These are phyloP conservation scores for Lethocerus indicus DNA, from an alignment of 1,140 invertebrate species.

Conservation along the genomic window DNA sequence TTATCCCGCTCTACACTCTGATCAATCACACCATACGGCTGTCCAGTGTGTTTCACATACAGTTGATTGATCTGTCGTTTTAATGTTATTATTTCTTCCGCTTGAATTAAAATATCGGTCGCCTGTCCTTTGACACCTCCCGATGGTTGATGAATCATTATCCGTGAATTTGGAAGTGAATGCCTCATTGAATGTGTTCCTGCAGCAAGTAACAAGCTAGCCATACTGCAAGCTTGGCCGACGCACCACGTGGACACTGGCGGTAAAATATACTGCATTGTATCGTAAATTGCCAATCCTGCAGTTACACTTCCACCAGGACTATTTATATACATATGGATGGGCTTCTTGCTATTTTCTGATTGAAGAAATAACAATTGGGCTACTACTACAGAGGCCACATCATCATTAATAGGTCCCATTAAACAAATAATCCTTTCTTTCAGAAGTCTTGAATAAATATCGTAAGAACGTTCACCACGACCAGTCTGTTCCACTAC, in stretches of 20 bases:
- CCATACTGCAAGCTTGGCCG: slow-evolving; percentile 96
- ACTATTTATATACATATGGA: slow-evolving; percentile 94
- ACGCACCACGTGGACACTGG: slow-evolving; percentile 98
- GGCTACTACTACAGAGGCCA: slow-evolving; percentile 85
- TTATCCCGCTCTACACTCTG: slow-evolving; percentile 79
- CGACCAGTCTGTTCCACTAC: slow-evolving; percentile 87
- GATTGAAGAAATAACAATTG: slow-evolving; percentile 90
- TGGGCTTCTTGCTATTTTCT: slow-evolving; percentile 91
- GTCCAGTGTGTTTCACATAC: slow-evolving; percentile 87
- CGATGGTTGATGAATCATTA: slow-evolving; percentile 94
- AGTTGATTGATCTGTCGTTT: slow-evolving; percentile 82
- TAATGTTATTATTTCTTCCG: slow-evolving; percentile 89
- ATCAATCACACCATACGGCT: slow-evolving; percentile 56
- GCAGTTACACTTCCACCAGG: slow-evolving; percentile 91
- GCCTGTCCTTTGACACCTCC: slow-evolving; percentile 89
- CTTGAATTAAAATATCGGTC: slow-evolving; percentile 95
- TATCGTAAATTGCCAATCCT: slow-evolving; percentile 96
- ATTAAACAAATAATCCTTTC: slow-evolving; percentile 90
- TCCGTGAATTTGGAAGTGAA: slow-evolving; percentile 88
- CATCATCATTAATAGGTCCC: slow-evolving; percentile 71
- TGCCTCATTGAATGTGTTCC: slow-evolving; percentile 82
- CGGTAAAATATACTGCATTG: slow-evolving; percentile 96
- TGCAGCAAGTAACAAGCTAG: slow-evolving; percentile 77
- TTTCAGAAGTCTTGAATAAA: slow-evolving; percentile 83
- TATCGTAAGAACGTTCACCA: slow-evolving; percentile 88